Evolutionary conservation across 2,888 invertebrate species (phyloP).

Genomic region (Lycia hirtaria): DNA sequence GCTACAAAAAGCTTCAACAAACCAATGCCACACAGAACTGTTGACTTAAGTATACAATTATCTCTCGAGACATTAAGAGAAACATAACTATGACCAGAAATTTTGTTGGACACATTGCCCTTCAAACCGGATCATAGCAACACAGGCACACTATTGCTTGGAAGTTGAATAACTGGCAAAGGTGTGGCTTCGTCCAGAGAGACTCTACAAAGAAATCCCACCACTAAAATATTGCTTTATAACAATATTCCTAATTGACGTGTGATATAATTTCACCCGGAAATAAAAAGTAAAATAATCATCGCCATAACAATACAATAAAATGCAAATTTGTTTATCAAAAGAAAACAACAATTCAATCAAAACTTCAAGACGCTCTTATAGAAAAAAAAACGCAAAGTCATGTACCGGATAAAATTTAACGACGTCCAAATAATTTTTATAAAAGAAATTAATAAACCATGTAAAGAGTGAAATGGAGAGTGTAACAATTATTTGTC

Average conservation of each 20-base stretch:
- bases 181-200: too few relatives aligned
- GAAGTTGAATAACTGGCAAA: too few relatives aligned
- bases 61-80: too few relatives aligned
- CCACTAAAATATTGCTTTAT: constrained; percentile 3
- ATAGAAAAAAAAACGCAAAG: constrained; percentile 14
- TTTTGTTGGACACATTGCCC: too few relatives aligned
- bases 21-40: too few relatives aligned
- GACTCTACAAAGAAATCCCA: background rate
- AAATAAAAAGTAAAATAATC: constrained; percentile 3
- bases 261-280: constrained; percentile 17
- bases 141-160: too few relatives aligned
- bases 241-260: background rate
- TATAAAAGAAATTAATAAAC: constrained; percentile 53
- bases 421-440: constrained; percentile 48
- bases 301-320: constrained; percentile 19
- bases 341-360: constrained; percentile 30
- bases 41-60: too few relatives aligned
- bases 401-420: constrained; percentile 27
- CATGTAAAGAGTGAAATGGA: constrained; percentile 35
- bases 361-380: constrained; percentile 10
- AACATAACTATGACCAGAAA: too few relatives aligned
- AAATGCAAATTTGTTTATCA: constrained; percentile 7
- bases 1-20: too few relatives aligned
- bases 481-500: constrained; percentile 37
- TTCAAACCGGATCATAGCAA: too few relatives aligned